Percentiles rank a stretch among this genome's conserved stretches.
Evolutionary conservation across 2,888 invertebrate genomes (phyloP).

Genomic region (Cantharis nigra): DNA sequence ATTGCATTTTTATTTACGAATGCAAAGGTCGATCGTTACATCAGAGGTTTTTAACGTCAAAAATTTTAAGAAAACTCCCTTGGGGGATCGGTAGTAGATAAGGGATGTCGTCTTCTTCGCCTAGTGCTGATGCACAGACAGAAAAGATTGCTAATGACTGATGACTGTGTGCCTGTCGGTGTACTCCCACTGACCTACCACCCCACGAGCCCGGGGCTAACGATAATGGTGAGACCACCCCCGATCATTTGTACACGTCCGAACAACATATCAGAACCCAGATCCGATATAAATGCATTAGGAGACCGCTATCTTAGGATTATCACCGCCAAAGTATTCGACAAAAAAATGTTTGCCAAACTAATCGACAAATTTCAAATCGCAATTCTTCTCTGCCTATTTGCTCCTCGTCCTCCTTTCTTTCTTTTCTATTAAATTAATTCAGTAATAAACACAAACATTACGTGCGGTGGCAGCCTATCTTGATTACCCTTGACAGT

Average conservation of each 20-base stretch:
- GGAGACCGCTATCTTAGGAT: slow-evolving; percentile 30
- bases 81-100: slow-evolving; percentile 6
- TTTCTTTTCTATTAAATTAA: not conserved
- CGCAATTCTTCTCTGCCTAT: not conserved
- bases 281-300: slow-evolving; percentile 35
- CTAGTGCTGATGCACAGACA: slow-evolving; percentile 16
- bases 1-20: not conserved
- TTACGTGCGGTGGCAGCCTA: not conserved
- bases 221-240: slow-evolving; percentile 38
- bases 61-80: not conserved
- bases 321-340: slow-evolving; percentile 13
- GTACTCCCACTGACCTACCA: slow-evolving; percentile 25
- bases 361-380: slow-evolving; percentile 1
- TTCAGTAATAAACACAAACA: not conserved
- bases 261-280: slow-evolving; percentile 33
- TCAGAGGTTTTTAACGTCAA: not conserved
- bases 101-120: slow-evolving; percentile 15
- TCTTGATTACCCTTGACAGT: not conserved
- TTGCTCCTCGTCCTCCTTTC: not conserved
- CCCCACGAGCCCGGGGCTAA: slow-evolving; percentile 30
- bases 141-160: slow-evolving; percentile 33
- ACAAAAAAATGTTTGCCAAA: not conserved
- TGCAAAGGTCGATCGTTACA: not conserved
- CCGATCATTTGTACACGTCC: slow-evolving; percentile 39
- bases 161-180: slow-evolving; percentile 28